Evolutionary conservation across 2,888 invertebrate species (phyloP), one percentile per base, ranked within the genome.

Genomic region (Idaea aversata): DNA sequence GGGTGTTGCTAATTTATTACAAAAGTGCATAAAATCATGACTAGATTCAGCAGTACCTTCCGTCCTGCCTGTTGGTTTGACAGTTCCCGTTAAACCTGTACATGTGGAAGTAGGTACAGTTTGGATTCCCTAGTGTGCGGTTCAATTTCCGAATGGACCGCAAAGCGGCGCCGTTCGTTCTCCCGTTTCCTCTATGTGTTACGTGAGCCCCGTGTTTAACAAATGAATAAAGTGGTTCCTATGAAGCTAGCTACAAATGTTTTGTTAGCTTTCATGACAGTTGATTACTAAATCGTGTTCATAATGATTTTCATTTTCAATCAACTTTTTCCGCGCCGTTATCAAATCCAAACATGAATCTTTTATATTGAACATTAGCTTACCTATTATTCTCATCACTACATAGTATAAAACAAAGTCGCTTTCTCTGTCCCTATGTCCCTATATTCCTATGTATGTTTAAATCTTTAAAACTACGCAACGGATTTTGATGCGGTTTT

Each of bases 111-210:
- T 47, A 47, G 13, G 13, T 47, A 47, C 57, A 68, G 68, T 65
- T 35, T 63, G 59, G 59, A 59, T 65, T 38, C 66, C 69, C 63
- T 64, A 47, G 64, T 59, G 70, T 72, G 73, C 71, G 70, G 76
- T 85, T 80, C 85, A 88, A 89, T 89, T 88, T 88, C 88, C 89
- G 84, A 84, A 77, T 70, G 72, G 70, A 76, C 76, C 78, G 77
- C 82, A 81, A 81, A 86, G 77, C 87, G 88, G 86, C 88, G 88
- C 82, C 87, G 83, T 75, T 75, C 81, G 84, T 83, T 67, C 77
- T 68, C 65, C 58, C 68, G 68, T 66, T 77, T 78, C 78, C 78
- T 78, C 71, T 75, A 61, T 13, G 13, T 13, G 47, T 4, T 7
- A 47, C 47, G 47, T 47, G 47, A 47, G 47, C 47, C 13, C 10